Evolutionary conservation across 2,888 invertebrate genomes (phyloP), one percentile per base, ranked within the genome.

Genomic region (Parasteatoda lunata): DNA sequence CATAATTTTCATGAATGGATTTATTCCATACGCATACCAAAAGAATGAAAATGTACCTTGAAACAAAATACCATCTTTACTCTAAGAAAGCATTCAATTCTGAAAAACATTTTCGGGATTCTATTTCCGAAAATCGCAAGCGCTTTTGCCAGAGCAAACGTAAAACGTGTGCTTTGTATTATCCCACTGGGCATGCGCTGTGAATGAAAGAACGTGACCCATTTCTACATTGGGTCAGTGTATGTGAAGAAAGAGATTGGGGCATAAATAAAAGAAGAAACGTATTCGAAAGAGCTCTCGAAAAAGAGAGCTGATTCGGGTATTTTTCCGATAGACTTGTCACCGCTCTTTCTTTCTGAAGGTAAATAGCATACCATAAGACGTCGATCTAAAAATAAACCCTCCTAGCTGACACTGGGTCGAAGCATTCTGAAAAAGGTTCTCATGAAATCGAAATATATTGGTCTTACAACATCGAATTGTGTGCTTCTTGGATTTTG

Each of bases 311-410:
- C 77, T 72, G 83, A 84, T 47, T 72, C 66, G 64, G 66, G 77
- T 71, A 77, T 77, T 84, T 84, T 84, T 83, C 77, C 77, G 69
- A 84, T 83, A 77, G 77, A 77, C 83, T 81, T 81, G 81, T 70
- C 81, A 75, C 77, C 72, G 54, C 71, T 45, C 54, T 48, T n/a
- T 75, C 65, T 51, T n/a, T 54, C 15, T 13, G 59, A 47, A 64
- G 49, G 54, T 54, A 71, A 79, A 79, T 71, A 64, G 64, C 68
- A 70, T 64, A 64, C 59, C 30, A 47, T 48, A 54, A 47, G 64
- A 11, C 54, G 71, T 71, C 64, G 49, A 71, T 79, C 79, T 71
- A 79, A 79, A 79, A 79, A 79, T 79, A 79, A 79, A 79, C 79
- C 66, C 15, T 48, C 71, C 47, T 77, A 30, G 30, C 30, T 30